Evolutionary conservation across 2,113 vertebrate species (phyloP), one percentile per base, ranked within the genome.

Genomic region (Catharus minimus): DNA sequence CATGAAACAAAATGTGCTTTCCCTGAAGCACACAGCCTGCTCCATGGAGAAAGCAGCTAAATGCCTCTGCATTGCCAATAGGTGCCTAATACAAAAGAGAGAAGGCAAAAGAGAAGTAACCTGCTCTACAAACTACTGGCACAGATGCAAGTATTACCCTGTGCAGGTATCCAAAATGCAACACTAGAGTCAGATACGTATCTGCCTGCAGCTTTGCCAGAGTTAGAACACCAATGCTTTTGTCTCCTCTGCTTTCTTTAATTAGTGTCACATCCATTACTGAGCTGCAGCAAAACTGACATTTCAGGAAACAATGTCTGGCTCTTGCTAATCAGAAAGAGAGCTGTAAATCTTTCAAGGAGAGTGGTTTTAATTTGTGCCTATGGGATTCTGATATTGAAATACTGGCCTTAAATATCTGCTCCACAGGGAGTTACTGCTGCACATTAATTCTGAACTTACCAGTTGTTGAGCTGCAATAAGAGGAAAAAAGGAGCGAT

Each of bases 191-290:
- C 62, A 89, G 82, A 92, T n/a, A 43, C 13, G 0, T n/a, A 68
- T 43, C 68, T 69, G 33, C 62, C 57, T 58, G 46, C 2, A 8
- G 57, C 58, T 94, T 88, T 90, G 73, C 43, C 80, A 66, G 73
- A 84, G 41, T 82, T 84, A 69, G 58, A 78, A 65, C 4, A 69
- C 20, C 18, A 72, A 86, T 47, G 69, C 33, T 84, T 94, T 83
- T 92, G 77, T 72, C 61, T 86, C 53, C 53, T 62, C 77, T 81
- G 57, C 53, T 81, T 92, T 86, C 50, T 90, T 86, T 65, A 88
- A 90, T 93, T 71, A 92, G 10, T 52, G 55, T 90, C 81, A 86
- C 86, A 79, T 36, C 39, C 30, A 61, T 84, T 79, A 84, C 46
- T 19, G 23, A 93, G 55, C 47, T 90, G 71, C 66, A 92, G 66